Evolutionary conservation across 2,888 invertebrate species (phyloP), one percentile per base, ranked within the genome.

Genomic region (Nasonia oneida): DNA sequence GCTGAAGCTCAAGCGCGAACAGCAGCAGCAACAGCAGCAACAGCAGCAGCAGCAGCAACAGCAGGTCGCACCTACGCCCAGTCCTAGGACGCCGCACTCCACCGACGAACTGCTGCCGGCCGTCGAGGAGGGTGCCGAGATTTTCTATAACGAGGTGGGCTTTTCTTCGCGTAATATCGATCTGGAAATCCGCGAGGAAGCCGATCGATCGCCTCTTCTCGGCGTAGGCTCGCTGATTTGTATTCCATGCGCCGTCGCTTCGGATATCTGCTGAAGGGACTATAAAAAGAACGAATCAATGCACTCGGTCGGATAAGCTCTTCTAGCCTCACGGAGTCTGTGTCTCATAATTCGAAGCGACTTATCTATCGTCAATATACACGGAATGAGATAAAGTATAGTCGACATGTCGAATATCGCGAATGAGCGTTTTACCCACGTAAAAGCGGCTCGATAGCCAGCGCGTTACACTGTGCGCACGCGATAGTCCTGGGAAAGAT

Each of bases 31-130:
- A 93, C 95, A 90, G 91, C 94, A 87, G 84, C 89, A 91, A 78
- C 93, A 94, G 94, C 93, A 91, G 78, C 93, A 94, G 94, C 93
- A 94, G n/a, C 89, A 89, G 75, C 95, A 29, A 94, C 93, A 94
- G 92, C 94, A 83, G 80, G 86, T 86, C 23, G 91, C 91, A 4
- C 95, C 95, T 0, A 96, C 96, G 87, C 97, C 97, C 6, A 97
- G 96, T 88, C 96, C 97, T 2, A 95, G 97, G 87, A 97, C 97
- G 89, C 97, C 97, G 84, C 97, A 97, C 94, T 97, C 97, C 80
- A 96, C 97, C 87, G 97, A 97, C 94, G 97, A 97, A 94, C 95
- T 97, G 91, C 94, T 97, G 91, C 97, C 97, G 87, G 95, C 97
- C 89, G 95, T 97, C 91, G 96, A 96, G 93, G 97, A 97, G 94